phyloP scores from a whole-genome alignment of 2,113 vertebrate genomes.

The Platysternon megacephalum region DNA sequence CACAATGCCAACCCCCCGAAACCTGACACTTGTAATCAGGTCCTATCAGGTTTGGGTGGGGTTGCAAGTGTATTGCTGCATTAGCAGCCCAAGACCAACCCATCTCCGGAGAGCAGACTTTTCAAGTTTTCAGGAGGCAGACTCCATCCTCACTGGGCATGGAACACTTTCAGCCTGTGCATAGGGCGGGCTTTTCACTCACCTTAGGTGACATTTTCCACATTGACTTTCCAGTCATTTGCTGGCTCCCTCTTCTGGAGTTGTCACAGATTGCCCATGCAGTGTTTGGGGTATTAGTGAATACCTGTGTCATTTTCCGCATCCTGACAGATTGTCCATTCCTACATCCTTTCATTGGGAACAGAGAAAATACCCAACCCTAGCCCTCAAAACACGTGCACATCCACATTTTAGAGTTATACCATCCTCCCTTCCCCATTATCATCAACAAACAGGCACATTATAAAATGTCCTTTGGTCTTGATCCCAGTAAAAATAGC shows the following conservation, averaged over 20 bases:
- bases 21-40: not conserved
- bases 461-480: not conserved
- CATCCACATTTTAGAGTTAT: not conserved
- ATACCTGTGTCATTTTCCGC: not conserved
- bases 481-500: not conserved
- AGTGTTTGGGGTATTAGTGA: rapidly evolving
- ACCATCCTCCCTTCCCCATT: not conserved
- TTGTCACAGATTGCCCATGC: not conserved
- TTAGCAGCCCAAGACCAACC: not conserved
- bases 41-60: not conserved
- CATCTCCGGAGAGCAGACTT: not conserved
- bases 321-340: not conserved
- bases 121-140: not conserved
- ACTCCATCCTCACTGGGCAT: rapidly evolving
- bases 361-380: not conserved
- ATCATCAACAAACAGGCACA: not conserved
- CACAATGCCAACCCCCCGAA: not conserved
- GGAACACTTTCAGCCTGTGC: not conserved
- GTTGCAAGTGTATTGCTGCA: not conserved
- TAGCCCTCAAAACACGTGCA: too few species aligned
- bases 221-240: rapidly evolving
- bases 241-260: not conserved
- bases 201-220: not conserved
- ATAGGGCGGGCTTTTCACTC: not conserved
- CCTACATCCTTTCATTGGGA: not conserved